Evolutionary conservation across 2,113 vertebrate genomes (phyloP).

Genomic region (Bettongia penicillata): DNA sequence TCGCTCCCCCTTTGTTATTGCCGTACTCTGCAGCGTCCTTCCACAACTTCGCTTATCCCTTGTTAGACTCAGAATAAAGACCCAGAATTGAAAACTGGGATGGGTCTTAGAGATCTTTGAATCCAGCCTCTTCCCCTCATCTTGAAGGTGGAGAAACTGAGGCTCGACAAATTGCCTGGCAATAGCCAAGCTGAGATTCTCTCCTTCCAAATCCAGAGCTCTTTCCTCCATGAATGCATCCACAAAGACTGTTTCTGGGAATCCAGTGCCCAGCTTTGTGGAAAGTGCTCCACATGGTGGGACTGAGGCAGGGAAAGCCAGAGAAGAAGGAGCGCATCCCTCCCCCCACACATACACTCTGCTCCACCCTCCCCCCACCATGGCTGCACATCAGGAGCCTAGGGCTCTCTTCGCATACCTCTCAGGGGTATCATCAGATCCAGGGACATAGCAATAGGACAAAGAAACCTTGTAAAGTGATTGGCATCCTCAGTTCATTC

Average conservation of each 20-base stretch:
- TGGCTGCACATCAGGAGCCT: neutral
- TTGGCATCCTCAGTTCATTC: neutral
- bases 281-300: neutral
- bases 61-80: neutral
- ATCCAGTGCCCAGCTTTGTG: neutral
- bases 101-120: neutral
- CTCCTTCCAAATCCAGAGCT: neutral
- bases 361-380: neutral
- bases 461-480: neutral
- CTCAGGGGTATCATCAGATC: neutral
- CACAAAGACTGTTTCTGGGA: neutral
- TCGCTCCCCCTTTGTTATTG: slow-evolving; percentile 58
- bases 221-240: neutral
- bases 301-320: neutral
- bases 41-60: neutral
- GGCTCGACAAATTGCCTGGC: neutral
- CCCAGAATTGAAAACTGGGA: neutral
- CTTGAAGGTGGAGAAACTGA: neutral
- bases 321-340: neutral
- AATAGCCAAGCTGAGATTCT: neutral
- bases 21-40: slow-evolving; percentile 60
- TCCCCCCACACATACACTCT: neutral
- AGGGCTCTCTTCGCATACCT: neutral
- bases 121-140: neutral
- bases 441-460: neutral